A percentile compares a stretch with the other conserved stretches of the same genome.
Evolutionary conservation across 2,113 vertebrate genomes (phyloP).

Genomic region (Sylvia atricapilla): DNA sequence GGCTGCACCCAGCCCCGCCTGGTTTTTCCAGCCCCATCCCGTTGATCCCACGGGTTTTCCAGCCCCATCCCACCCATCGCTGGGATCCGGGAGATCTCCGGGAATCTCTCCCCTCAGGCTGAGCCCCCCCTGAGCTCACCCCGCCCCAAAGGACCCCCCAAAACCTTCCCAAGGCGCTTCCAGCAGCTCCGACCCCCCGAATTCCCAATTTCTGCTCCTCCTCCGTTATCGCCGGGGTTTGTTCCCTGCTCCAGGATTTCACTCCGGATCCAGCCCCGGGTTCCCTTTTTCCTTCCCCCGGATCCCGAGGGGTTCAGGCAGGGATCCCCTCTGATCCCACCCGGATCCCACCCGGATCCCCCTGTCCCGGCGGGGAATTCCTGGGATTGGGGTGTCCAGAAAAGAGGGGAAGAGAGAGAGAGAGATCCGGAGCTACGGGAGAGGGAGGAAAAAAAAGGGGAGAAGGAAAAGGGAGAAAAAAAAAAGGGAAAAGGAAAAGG

Average conservation of each 20-base stretch:
- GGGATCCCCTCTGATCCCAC: background rate
- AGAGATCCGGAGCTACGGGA: background rate
- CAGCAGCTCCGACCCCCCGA: background rate
- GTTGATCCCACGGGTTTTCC: too few species aligned
- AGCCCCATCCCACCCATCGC: background rate
- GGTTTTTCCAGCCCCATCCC: too few species aligned
- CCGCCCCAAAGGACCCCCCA: too few species aligned
- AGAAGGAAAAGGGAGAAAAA: too few species aligned
- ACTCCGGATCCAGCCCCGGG: background rate
- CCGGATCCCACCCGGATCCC: background rate
- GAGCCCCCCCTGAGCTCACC: too few species aligned
- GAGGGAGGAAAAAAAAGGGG: too few species aligned
- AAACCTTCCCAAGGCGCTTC: rapidly evolving
- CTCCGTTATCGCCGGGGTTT: rapidly evolving
- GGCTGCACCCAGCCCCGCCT: background rate
- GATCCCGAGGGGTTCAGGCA: background rate
- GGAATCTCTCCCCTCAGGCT: too few species aligned
- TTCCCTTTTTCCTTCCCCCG: background rate
- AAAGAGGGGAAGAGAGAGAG: background rate
- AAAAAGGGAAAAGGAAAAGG: too few species aligned
- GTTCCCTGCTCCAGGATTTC: background rate
- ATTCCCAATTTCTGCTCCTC: background rate
- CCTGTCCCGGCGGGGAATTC: too few species aligned
- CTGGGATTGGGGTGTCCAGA: rapidly evolving
- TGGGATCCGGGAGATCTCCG: too few species aligned